A percentile compares a stretch with the other conserved stretches of the same genome.
These are phyloP conservation scores for Meloidogyne exigua DNA, from an alignment of 1,140 invertebrate species.

Conservation along the genomic window DNA sequence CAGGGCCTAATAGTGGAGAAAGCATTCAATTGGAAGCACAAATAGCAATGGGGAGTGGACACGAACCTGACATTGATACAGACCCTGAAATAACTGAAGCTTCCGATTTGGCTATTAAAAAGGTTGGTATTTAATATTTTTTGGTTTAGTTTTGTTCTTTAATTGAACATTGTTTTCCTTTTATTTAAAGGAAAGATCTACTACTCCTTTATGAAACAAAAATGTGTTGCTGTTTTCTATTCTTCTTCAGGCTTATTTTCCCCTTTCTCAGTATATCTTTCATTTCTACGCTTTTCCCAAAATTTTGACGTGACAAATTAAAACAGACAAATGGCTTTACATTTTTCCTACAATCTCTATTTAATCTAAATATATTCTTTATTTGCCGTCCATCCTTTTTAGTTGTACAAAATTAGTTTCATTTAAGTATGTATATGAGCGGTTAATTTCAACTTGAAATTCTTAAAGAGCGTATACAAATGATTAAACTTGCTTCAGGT, in stretches of 20 bases:
- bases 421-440: no score
- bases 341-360: no score
- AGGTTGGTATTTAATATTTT: not conserved
- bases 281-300: no score
- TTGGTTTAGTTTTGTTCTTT: not conserved
- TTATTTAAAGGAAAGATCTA: not conserved
- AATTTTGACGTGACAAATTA: no score
- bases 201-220: not conserved
- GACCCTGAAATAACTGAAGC: slow-evolving; percentile 26
- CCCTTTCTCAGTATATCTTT: not conserved
- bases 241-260: not conserved
- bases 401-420: no score
- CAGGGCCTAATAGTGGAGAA: not conserved
- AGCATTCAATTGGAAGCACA: not conserved
- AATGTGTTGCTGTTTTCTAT: not conserved
- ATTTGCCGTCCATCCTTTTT: no score
- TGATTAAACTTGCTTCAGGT: no score
- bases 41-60: not conserved
- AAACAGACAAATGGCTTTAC: no score
- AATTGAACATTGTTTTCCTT: not conserved
- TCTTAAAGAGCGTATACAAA: no score
- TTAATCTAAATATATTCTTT: no score
- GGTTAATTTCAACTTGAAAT: no score
- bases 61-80: slow-evolving; percentile 10
- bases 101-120: slow-evolving; percentile 26